Evolutionary conservation across 2,113 vertebrate genomes (phyloP).

Genomic region (Mus spicilegus): DNA sequence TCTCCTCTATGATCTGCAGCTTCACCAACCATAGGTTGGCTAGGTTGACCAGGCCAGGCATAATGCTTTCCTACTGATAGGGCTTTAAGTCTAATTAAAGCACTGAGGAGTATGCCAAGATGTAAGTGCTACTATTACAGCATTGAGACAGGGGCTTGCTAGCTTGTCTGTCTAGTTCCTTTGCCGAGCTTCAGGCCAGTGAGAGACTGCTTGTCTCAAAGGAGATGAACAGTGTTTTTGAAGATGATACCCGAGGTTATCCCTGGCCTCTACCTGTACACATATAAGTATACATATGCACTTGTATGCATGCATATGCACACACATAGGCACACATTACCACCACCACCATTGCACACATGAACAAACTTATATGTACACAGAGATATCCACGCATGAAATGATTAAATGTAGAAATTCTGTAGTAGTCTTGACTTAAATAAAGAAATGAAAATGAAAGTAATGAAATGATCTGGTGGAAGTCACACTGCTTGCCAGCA

Average conservation of each 20-base stretch:
- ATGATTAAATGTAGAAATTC: not conserved
- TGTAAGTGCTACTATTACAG: not conserved
- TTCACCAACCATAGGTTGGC: not conserved
- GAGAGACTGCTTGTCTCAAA: not conserved
- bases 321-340: not conserved
- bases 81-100: not conserved
- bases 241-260: not conserved
- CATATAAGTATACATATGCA: not conserved
- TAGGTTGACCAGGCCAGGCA: not conserved
- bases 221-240: not conserved
- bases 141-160: not conserved
- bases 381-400: not conserved
- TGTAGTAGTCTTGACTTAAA: not conserved
- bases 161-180: not conserved
- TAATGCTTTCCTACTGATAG: not conserved
- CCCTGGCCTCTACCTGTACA: not conserved
- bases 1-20: not conserved
- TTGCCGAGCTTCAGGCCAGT: not conserved
- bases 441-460: constrained; percentile 34
- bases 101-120: not conserved
- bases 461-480: not conserved
- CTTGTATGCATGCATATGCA: not conserved
- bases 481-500: not conserved
- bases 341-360: not conserved
- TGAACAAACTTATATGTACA: not conserved